A percentile compares a stretch with the other conserved stretches of the same genome.
phyloP scores from a whole-genome alignment of 2,113 vertebrate species.

The Pica pica region DNA sequence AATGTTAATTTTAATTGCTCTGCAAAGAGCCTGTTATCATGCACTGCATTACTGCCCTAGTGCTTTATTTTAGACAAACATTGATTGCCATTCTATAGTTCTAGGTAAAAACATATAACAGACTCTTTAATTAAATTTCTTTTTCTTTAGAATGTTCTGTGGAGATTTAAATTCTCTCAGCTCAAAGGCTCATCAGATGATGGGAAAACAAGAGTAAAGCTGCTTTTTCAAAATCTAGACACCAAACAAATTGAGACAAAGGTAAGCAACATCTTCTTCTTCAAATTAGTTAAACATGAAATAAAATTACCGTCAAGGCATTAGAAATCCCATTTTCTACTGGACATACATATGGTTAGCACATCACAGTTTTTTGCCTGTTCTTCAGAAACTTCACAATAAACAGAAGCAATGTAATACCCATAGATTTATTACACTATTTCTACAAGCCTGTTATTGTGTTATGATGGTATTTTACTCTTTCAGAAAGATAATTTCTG shows the following conservation, averaged over 20 bases:
- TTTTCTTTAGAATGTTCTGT: conserved; percentile 78
- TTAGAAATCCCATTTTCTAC: neutral
- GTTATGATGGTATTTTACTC: neutral
- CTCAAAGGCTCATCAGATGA: conserved; percentile 96
- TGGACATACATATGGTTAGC: neutral
- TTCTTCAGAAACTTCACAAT: neutral
- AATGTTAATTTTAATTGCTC: neutral
- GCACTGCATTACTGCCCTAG: neutral
- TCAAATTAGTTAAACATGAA: neutral
- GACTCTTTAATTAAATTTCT: neutral
- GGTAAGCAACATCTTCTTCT: conserved; percentile 68
- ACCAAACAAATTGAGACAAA: conserved; percentile 93
- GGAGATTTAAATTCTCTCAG: conserved; percentile 94
- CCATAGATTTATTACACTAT: neutral
- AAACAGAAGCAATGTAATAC: neutral
- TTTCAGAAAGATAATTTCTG: neutral
- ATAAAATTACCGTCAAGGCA: neutral
- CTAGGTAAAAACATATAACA: neutral
- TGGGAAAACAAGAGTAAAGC: conserved; percentile 87
- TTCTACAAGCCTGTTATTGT: neutral
- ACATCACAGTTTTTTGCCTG: neutral
- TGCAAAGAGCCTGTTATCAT: neutral
- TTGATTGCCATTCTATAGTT: neutral
- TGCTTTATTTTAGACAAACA: neutral
- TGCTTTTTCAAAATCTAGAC: conserved; percentile 88